Percentiles rank a stretch among this genome's conserved stretches.
phyloP scores from a whole-genome alignment of 2,797 vertebrate species.

The Lacerta viridis region DNA sequence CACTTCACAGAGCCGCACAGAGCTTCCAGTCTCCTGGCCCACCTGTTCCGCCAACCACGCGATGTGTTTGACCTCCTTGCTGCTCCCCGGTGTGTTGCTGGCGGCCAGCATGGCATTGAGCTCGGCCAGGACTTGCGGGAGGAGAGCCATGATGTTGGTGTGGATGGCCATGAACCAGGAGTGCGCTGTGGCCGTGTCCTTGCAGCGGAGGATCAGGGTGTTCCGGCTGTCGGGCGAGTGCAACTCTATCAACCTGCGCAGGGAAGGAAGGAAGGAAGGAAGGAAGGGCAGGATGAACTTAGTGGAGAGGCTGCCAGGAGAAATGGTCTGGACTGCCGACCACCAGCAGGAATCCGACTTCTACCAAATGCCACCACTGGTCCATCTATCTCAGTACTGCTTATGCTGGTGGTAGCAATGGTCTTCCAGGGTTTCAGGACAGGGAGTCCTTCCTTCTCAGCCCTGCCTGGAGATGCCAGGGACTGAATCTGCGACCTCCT shows the following conservation, averaged over 20 bases:
- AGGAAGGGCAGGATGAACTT: neutral
- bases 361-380: too few relatives aligned
- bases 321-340: neutral
- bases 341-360: too few relatives aligned
- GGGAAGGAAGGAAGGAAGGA: conserved; percentile 50
- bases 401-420: too few relatives aligned
- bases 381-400: too few relatives aligned
- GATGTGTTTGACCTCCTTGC: conserved; percentile 92
- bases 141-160: conserved; percentile 93
- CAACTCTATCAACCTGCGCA: conserved; percentile 91
- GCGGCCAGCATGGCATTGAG: conserved; percentile 90
- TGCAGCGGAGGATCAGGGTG: conserved; percentile 93
- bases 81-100: conserved; percentile 74
- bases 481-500: too few relatives aligned
- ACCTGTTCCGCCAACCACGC: conserved; percentile 98
- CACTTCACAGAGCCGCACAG: neutral
- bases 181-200: conserved; percentile 89
- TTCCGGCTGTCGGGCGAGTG: conserved; percentile 95
- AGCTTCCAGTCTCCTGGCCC: neutral
- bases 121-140: conserved; percentile 92
- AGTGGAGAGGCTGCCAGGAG: neutral
- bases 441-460: too few relatives aligned
- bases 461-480: too few relatives aligned
- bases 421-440: too few relatives aligned
- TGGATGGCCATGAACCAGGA: conserved; percentile 96